phyloP scores from a whole-genome alignment of 2,113 vertebrate species.

The Ciconia stormi region DNA sequence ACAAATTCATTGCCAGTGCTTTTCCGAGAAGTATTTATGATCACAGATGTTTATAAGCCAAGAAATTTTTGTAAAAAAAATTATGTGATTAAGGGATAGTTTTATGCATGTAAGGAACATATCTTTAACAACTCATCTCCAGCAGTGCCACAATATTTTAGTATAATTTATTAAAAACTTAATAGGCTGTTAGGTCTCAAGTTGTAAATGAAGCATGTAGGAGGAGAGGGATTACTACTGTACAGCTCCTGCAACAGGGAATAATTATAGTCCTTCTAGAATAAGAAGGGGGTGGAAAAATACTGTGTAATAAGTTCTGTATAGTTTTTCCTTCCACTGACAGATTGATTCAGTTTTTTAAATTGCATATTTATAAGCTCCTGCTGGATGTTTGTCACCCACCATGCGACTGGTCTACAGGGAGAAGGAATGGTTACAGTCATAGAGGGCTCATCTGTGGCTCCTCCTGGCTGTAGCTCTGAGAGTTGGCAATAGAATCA shows the following conservation, averaged over 20 bases:
- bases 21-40: slow-evolving; percentile 13
- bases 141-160: slow-evolving; percentile 53
- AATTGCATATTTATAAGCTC: neutral
- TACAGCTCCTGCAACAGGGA: neutral
- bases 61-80: neutral
- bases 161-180: slow-evolving; percentile 58
- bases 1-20: neutral
- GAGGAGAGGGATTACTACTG: slow-evolving; percentile 55
- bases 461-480: neutral
- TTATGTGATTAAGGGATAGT: neutral
- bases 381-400: neutral
- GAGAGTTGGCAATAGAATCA: neutral
- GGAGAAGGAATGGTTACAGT: neutral
- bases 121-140: neutral
- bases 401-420: neutral
- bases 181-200: slow-evolving; percentile 50
- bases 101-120: neutral
- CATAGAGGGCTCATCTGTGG: neutral
- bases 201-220: slow-evolving; percentile 55
- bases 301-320: neutral
- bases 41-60: slow-evolving; percentile 2
- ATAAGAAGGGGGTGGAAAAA: slow-evolving; percentile 15
- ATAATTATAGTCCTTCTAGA: slow-evolving; percentile 40
- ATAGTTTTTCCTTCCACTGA: neutral
- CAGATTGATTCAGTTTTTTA: neutral